Conservation (phyloP, 2,113 vertebrate species). For the Trochalopteron elliotii region DNA sequence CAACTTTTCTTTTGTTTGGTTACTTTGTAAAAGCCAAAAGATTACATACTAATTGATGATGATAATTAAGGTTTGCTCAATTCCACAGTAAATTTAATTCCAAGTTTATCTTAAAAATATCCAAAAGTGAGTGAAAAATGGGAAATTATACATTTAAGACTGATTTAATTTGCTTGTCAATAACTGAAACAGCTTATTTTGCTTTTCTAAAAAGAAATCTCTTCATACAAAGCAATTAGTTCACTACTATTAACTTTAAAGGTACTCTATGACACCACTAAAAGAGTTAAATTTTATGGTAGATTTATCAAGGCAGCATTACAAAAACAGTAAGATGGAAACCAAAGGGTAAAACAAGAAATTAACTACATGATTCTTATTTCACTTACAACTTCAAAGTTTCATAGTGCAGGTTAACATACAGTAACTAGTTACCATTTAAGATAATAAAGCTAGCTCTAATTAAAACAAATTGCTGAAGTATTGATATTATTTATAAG, state of each 20-base stretch:
- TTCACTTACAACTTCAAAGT: slow-evolving; percentile 51
- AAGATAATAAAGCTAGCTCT: slow-evolving; percentile 58
- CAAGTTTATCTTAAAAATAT: slow-evolving; percentile 1
- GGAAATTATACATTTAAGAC: background rate
- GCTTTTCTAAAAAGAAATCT: background rate
- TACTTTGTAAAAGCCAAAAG: background rate
- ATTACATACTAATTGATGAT: slow-evolving; percentile 61
- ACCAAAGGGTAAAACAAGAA: slow-evolving; percentile 82
- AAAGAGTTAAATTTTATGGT: slow-evolving; percentile 15
- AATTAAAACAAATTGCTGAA: slow-evolving; percentile 58
- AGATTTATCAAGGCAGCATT: slow-evolving; percentile 34
- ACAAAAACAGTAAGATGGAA: slow-evolving; percentile 74
- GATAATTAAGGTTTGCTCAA: slow-evolving; percentile 69
- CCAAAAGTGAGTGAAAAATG: background rate
- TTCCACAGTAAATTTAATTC: slow-evolving; percentile 67
- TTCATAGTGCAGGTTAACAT: slow-evolving; percentile 64
- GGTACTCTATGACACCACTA: background rate
- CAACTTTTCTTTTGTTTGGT: background rate
- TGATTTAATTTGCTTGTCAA: background rate
- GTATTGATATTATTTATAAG: slow-evolving; percentile 67
- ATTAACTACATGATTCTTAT: slow-evolving; percentile 49
- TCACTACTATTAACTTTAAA: background rate
- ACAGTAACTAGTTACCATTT: slow-evolving; percentile 59
- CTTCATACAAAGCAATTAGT: background rate
- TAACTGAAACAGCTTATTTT: background rate